phyloP scores from a whole-genome alignment of 1,140 invertebrate species.

The Papilio dardanus region DNA sequence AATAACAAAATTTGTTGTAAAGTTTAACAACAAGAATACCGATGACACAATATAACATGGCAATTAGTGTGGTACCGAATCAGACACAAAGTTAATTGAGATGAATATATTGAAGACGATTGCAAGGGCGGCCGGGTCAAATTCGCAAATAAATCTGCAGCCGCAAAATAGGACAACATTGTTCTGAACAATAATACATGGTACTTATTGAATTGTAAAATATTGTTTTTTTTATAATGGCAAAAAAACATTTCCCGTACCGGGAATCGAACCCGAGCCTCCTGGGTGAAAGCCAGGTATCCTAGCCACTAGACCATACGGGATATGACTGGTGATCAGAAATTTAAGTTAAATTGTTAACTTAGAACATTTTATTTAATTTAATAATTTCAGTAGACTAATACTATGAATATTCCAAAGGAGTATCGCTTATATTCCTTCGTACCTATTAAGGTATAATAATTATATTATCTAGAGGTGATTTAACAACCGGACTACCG shows the following conservation, averaged over 20 bases:
- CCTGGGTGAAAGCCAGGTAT: constrained; percentile 39
- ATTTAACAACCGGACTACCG: no score
- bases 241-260: constrained; percentile 32
- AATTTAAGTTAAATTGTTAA: not conserved
- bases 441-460: no score
- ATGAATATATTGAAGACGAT: not conserved
- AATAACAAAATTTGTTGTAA: not conserved
- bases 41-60: not conserved
- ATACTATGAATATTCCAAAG: no score
- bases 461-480: no score
- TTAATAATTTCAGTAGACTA: no score
- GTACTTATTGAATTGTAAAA: not conserved
- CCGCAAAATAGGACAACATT: not conserved
- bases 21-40: not conserved
- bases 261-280: constrained; percentile 38
- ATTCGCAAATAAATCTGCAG: not conserved
- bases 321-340: not conserved
- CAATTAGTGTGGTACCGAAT: not conserved
- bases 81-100: not conserved
- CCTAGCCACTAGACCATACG: constrained; percentile 39
- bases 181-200: not conserved
- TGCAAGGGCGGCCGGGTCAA: not conserved
- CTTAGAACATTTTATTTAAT: no score
- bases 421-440: no score
- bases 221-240: not conserved